These are phyloP conservation scores for Noturus placidus DNA, from an alignment of 2,113 vertebrate species.

Conservation along the genomic window DNA sequence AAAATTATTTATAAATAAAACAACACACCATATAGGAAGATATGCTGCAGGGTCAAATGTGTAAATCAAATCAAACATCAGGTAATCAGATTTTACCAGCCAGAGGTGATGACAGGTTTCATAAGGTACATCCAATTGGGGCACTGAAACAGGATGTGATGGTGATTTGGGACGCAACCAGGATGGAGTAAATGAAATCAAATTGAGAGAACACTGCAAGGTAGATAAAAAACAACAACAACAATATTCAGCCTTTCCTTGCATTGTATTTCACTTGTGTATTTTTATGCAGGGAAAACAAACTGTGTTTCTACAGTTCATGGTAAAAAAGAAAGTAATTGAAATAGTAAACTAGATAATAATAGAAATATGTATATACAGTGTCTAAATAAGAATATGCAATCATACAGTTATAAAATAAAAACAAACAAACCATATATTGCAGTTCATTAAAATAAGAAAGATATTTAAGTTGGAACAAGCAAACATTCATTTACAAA, in stretches of 20 bases:
- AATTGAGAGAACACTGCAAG: background rate
- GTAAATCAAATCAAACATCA: conserved; percentile 19
- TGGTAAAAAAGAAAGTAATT: background rate
- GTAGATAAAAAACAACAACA: background rate
- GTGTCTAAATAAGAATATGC: background rate
- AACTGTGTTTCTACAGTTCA: background rate
- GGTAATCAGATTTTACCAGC: conserved; percentile 1
- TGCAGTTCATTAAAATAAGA: background rate
- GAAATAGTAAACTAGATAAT: background rate
- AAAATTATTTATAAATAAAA: background rate
- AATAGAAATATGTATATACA: background rate
- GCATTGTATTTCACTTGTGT: background rate
- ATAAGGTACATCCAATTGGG: background rate
- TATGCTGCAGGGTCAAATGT: background rate
- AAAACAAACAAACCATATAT: background rate
- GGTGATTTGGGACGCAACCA: background rate
- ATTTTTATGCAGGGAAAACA: background rate
- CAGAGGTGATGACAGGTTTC: conserved; percentile 1
- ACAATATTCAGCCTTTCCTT: background rate
- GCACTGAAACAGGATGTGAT: conserved; percentile 17
- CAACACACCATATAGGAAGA: background rate
- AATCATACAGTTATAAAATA: background rate
- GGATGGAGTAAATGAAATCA: conserved; percentile 33
- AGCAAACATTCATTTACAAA: background rate
- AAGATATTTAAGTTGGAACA: background rate